These are phyloP conservation scores for Argyresthia albistria DNA, from an alignment of 2,888 invertebrate genomes.

Conservation along the genomic window DNA sequence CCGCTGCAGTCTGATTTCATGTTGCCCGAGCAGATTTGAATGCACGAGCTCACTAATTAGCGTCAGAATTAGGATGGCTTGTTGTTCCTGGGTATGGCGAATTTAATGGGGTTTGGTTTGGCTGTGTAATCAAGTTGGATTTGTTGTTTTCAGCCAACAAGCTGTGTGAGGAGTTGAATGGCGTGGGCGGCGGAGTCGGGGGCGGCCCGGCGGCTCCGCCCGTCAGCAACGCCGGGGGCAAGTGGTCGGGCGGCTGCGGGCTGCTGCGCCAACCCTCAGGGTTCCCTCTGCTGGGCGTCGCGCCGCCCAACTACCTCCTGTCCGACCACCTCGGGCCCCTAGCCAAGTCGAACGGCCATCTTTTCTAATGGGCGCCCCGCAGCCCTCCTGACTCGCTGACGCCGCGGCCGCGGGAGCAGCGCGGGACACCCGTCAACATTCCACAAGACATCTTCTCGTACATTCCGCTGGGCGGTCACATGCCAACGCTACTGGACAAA, in stretches of 20 bases:
- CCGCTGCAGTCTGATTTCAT: conserved; percentile 57
- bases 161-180: conserved; percentile 57
- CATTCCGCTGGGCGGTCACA: conserved; percentile 9
- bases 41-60: not conserved
- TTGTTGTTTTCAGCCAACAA: conserved; percentile 48
- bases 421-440: conserved; percentile 9
- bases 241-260: conserved; percentile 76
- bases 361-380: conserved; percentile 61
- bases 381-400: not conserved
- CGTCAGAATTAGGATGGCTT: not conserved
- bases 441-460: conserved; percentile 9
- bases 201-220: conserved; percentile 44
- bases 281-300: conserved; percentile 72
- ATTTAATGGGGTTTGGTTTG: not conserved
- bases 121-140: not conserved
- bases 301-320: conserved; percentile 73
- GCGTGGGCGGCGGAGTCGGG: conserved; percentile 44
- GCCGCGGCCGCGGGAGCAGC: not conserved
- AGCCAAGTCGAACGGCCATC: conserved; percentile 74
- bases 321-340: conserved; percentile 75
- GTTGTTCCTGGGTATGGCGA: not conserved
- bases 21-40: conserved; percentile 39
- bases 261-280: conserved; percentile 75
- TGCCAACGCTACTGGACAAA: conserved; percentile 10
- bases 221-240: conserved; percentile 48